Evolutionary conservation across 2,113 vertebrate species (phyloP).

Genomic region (Callopanchax toddi): DNA sequence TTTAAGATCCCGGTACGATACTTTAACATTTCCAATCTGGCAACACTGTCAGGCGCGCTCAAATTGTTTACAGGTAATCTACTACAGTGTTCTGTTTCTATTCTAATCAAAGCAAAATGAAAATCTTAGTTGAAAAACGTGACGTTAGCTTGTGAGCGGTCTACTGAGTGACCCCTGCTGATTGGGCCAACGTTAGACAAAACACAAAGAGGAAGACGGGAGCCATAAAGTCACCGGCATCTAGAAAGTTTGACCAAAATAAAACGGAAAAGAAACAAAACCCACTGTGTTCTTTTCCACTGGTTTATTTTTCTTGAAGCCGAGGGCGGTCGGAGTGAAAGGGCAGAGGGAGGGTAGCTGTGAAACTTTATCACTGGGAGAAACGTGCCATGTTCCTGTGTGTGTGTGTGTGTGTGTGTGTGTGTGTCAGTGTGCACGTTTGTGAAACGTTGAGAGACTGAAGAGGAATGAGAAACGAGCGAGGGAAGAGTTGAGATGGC

Average conservation of each 20-base stretch:
- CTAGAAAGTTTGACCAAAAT: conserved; percentile 19
- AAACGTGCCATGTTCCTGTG: conserved; percentile 36
- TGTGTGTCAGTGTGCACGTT: background rate
- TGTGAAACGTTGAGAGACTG: conserved; percentile 37
- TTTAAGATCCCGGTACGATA: too few species aligned
- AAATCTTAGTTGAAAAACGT: too few species aligned
- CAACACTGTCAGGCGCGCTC: too few species aligned
- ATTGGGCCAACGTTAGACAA: background rate
- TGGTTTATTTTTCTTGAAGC: conserved; percentile 59
- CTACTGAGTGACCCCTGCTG: background rate
- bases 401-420: conserved; percentile 26
- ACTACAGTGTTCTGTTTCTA: background rate
- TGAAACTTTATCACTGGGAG: conserved; percentile 47
- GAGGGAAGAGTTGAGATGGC: conserved; percentile 45
- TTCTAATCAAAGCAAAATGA: background rate
- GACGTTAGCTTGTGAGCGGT: background rate
- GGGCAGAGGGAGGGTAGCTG: conserved; percentile 52
- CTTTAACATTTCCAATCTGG: too few species aligned
- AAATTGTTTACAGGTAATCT: too few species aligned
- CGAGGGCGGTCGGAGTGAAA: conserved; percentile 44
- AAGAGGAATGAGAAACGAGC: conserved; percentile 36
- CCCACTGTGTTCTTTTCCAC: conserved; percentile 40
- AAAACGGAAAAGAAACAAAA: conserved; percentile 22
- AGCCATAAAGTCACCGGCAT: conserved; percentile 1
- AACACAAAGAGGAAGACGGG: conserved; percentile 6